Evolutionary conservation across 2,113 vertebrate genomes (phyloP).

Genomic region (Scartelaos histophorus): DNA sequence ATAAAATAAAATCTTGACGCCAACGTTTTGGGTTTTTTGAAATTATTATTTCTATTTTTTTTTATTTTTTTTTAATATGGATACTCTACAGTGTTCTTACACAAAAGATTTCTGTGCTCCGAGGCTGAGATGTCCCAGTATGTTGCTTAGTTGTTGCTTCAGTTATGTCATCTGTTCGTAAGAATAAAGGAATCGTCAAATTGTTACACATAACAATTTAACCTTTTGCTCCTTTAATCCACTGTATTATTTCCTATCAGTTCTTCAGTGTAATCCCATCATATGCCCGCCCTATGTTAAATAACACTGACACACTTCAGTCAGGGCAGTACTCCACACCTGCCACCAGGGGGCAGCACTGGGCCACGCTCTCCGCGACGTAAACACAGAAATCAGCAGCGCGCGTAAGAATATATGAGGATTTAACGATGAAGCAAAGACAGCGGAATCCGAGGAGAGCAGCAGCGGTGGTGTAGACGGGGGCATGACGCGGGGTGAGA

Average conservation of each 20-base stretch:
- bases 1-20: too few relatives aligned
- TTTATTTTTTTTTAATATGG: too few relatives aligned
- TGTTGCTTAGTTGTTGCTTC: neutral
- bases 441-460: conserved; percentile 52
- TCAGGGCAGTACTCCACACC: conserved; percentile 18
- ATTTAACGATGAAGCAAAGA: conserved; percentile 19
- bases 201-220: neutral
- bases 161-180: neutral
- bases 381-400: conserved; percentile 21
- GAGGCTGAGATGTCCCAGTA: too few relatives aligned
- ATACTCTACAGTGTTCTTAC: too few relatives aligned
- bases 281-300: conserved; percentile 41
- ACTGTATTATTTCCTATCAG: neutral
- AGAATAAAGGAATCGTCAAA: neutral
- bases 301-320: conserved; percentile 24
- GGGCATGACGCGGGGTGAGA: conserved; percentile 36
- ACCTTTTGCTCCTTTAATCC: neutral
- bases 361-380: neutral
- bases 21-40: too few relatives aligned
- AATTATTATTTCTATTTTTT: too few relatives aligned
- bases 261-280: conserved; percentile 11
- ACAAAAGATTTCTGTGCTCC: too few relatives aligned
- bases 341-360: conserved; percentile 58
- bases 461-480: conserved; percentile 56
- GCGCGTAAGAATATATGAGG: neutral